These are phyloP conservation scores for Oreochromis tanganicae DNA, from an alignment of 2,113 vertebrate species.

Conservation along the genomic window DNA sequence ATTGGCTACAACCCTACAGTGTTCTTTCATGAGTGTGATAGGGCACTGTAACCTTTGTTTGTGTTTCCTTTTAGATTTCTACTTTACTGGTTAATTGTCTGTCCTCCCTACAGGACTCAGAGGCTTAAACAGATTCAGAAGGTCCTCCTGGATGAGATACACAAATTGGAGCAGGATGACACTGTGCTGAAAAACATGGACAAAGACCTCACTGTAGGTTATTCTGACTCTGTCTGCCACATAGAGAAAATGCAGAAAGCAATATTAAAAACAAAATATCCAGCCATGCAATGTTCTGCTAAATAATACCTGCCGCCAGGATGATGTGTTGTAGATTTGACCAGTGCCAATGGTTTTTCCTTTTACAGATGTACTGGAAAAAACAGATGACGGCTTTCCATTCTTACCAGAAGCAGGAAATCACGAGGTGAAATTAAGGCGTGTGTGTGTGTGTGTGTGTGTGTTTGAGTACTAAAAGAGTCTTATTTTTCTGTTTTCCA, in stretches of 20 bases:
- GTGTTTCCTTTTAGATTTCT: not conserved
- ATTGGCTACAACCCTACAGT: not conserved
- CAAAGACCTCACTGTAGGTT: conserved; percentile 81
- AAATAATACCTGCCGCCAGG: not conserved
- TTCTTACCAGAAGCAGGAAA: conserved; percentile 57
- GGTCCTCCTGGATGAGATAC: conserved; percentile 77
- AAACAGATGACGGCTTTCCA: conserved; percentile 60
- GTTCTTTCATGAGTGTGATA: not conserved
- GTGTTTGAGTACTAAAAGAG: not conserved
- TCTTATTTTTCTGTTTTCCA: not conserved
- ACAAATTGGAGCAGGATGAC: conserved; percentile 81
- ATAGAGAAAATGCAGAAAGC: not conserved
- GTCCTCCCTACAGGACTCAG: conserved; percentile 71
- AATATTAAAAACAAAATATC: not conserved
- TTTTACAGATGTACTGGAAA: conserved; percentile 59
- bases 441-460: not conserved
- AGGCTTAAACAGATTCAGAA: conserved; percentile 76
- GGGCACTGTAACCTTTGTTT: not conserved
- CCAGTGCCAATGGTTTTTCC: not conserved
- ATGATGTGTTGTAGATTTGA: not conserved
- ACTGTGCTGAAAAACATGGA: conserved; percentile 80
- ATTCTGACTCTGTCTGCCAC: not conserved
- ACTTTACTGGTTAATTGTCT: not conserved
- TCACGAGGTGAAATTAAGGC: conserved; percentile 50
- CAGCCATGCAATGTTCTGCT: not conserved